Evolutionary conservation across 2,113 vertebrate species (phyloP).

Genomic region (Tamias sibiricus): DNA sequence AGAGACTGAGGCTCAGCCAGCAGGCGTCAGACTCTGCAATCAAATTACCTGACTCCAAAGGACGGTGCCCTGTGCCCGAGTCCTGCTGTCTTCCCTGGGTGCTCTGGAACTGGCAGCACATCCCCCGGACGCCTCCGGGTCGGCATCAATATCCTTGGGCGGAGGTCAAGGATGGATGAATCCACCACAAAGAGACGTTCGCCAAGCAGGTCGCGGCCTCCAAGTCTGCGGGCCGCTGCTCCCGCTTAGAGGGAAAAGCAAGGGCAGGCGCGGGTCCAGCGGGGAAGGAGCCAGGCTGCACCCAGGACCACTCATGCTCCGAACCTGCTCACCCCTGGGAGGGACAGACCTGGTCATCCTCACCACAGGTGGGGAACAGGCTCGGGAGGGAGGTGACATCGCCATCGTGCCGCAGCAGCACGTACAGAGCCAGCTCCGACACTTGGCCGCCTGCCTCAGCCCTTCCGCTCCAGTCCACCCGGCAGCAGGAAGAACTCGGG

Average conservation of each 20-base stretch:
- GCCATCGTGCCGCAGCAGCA: accelerated
- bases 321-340: not conserved
- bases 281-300: no score
- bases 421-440: accelerated
- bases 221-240: not conserved
- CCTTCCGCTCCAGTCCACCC: no score
- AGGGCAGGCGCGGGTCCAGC: accelerated
- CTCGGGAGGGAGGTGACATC: not conserved
- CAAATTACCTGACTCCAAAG: not conserved
- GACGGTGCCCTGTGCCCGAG: not conserved
- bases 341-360: accelerated
- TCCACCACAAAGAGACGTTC: not conserved
- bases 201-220: accelerated
- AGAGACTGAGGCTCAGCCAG: not conserved
- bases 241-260: not conserved
- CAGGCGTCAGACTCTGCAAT: not conserved
- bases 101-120: not conserved
- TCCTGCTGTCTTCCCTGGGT: not conserved
- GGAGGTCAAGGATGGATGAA: not conserved
- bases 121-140: not conserved
- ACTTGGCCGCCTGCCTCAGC: accelerated
- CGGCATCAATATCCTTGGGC: not conserved
- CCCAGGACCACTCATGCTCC: accelerated
- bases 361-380: not conserved
- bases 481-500: not conserved